phyloP scores from a whole-genome alignment of 2,113 vertebrate species.

The Parus major region DNA sequence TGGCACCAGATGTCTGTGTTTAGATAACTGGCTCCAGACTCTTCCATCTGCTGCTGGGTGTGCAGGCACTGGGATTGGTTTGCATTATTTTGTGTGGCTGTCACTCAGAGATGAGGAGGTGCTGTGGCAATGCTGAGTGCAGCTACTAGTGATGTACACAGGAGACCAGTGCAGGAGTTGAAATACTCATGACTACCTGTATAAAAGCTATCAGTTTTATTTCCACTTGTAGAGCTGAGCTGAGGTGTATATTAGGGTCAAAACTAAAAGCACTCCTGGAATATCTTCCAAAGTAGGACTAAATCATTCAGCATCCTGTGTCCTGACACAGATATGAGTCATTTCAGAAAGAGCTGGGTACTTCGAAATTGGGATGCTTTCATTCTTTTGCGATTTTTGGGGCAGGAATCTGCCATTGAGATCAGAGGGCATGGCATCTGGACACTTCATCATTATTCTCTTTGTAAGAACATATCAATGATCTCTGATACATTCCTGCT shows the following conservation, averaged over 20 bases:
- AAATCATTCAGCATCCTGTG: neutral
- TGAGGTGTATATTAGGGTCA: neutral
- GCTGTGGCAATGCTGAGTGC: neutral
- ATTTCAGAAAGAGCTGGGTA: neutral
- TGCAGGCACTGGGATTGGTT: neutral
- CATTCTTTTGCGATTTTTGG: neutral
- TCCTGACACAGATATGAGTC: neutral
- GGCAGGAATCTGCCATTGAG: neutral
- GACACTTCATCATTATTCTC: neutral
- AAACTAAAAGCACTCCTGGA: neutral
- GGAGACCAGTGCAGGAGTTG: neutral
- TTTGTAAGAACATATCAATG: neutral
- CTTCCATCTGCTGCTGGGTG: neutral
- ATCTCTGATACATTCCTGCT: neutral
- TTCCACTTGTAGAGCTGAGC: neutral
- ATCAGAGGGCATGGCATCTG: neutral
- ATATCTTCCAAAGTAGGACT: neutral
- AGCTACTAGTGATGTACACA: neutral
- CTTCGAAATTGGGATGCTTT: neutral
- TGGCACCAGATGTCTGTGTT: neutral
- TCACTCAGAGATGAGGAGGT: neutral
- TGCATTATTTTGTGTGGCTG: neutral
- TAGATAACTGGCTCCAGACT: neutral
- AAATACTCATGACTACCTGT: neutral
- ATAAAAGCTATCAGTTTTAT: constrained; percentile 1